Base-by-base conservation (phyloP, 2,888 invertebrate species). In the Epirrita christyi region DNA sequence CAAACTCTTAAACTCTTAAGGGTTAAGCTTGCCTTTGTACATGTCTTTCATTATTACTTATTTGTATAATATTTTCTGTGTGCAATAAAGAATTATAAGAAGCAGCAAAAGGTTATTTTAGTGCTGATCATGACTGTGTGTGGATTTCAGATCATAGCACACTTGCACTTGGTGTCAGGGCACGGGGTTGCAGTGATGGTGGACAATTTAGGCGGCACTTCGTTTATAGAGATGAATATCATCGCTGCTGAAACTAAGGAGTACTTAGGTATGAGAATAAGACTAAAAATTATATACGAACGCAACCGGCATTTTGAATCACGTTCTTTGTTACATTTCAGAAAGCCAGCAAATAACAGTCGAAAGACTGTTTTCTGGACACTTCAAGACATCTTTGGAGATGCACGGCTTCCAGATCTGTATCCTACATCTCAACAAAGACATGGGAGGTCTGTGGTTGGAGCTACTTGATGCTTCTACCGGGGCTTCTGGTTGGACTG, bases 371-470 rank as follows among this genome's bases (percentile, higher is more conserved):
- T 93, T 93, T 78, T 88, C 92, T 60, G 93, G 93, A 0, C 88
- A 86, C 64, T 88, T 95, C 61, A 94, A 96, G 86, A 96, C 97
- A 0, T 96, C 97, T 0, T 79, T 97, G 43, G 95, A 97, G 72
- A 96, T 96, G 93, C 93, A 94, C 51, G 97, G 97, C 6, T 92
- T 97, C 68, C 95, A 96, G 65, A 90, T 98, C 27, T 95, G 96
- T 10, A 67, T 97, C 13, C 72, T 96, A 8, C 93, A 94, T 65
- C 74, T 95, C 8, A 85, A 83, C 9, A 81, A 92, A 52, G 72
- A 80, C 1, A 68, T 85, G 29, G 85, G 89, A 14, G 81, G 82
- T 2, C 61, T 86, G 0, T 93, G 95, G 82, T 61, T 95, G 56
- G 73, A 84, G 5, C 89, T 93, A 42, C 82, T 96, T 15, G 95